Conservation (phyloP, 1,140 invertebrate species). For the Scaptomyza montana region DNA sequence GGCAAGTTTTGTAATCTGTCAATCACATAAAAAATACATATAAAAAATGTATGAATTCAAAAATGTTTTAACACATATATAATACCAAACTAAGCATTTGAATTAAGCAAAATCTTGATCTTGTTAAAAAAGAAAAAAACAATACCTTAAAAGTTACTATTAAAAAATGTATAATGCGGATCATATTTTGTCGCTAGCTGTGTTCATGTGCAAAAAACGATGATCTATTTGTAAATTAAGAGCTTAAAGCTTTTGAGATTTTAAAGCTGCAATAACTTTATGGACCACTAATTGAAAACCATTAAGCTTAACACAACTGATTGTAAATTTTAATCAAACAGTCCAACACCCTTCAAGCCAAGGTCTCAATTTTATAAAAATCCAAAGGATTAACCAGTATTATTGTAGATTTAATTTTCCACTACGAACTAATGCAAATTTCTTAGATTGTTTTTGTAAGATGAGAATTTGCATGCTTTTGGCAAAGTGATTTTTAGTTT, state of each 20-base stretch:
- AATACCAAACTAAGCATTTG: too few relatives aligned
- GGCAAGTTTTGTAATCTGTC: too few relatives aligned
- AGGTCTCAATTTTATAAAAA: not conserved
- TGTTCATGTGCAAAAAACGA: too few relatives aligned
- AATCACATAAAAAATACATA: too few relatives aligned
- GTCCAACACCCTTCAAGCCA: not conserved
- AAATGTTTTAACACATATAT: too few relatives aligned
- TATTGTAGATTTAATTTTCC: not conserved
- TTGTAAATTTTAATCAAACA: slow-evolving; percentile 8
- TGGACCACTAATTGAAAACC: not conserved
- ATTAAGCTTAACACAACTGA: not conserved
- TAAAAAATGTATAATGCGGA: too few relatives aligned
- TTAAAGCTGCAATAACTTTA: not conserved
- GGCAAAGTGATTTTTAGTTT: not conserved
- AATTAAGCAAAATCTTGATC: too few relatives aligned
- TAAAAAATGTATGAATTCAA: too few relatives aligned
- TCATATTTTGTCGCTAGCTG: too few relatives aligned
- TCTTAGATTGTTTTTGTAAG: not conserved
- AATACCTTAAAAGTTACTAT: too few relatives aligned
- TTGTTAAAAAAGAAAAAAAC: too few relatives aligned
- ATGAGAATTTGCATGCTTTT: not conserved
- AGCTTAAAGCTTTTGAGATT: not conserved
- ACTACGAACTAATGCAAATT: not conserved
- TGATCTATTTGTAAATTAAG: too few relatives aligned
- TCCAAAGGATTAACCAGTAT: not conserved